Evolutionary conservation across 2,113 vertebrate species (phyloP), one percentile per base, ranked within the genome.

Genomic region (Peromyscus polionotus): DNA sequence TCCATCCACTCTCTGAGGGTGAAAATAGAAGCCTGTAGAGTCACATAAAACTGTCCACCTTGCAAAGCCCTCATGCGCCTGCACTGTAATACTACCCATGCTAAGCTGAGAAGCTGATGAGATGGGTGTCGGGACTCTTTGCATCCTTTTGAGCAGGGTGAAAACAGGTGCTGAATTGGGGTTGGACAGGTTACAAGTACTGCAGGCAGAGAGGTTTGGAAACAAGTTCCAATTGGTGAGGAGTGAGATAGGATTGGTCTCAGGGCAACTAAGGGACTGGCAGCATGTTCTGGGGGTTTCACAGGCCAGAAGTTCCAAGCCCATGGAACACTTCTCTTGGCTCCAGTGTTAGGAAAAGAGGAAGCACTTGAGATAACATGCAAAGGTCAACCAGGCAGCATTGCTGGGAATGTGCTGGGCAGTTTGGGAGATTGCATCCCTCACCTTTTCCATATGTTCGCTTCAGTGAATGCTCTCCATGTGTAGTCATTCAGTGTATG

Each of bases 341-440:
- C 2, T 4, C 75, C 81, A 5, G 2, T 33, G 65, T 75, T 76
- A 36, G 42, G 13, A 63, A 72, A 83, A 75, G 39, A 48, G 57
- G 57, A 77, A 93, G 63, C 4, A 28, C 39, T 24, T 20, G 36
- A 81, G 79, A 87, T 36, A 51, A 7, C 11, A 33, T 54, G 42
- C 48, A 45, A 59, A n/a, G 1, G 14, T 48, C 5, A 4, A 26
- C 20, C 1, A 9, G n/a, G 61, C 48, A 13, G 16, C 72, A 0
- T n/a, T 28, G 19, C 7, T 80, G 63, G 65, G 20, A 51, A 26
- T 0, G 2, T 14, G 39, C 14, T 9, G 16, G n/a, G 6, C 7
- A 13, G 6, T 75, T 12, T 19, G 61, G 84, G 77, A n/a, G 36
- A 72, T 70, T 54, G 70, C 36, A 24, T 1, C 20, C 28, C 3